A percentile compares a stretch with the other conserved stretches of the same genome.
These are phyloP conservation scores for Chymomyza fuscimana DNA, from an alignment of 2,888 invertebrate species.

Conservation along the genomic window DNA sequence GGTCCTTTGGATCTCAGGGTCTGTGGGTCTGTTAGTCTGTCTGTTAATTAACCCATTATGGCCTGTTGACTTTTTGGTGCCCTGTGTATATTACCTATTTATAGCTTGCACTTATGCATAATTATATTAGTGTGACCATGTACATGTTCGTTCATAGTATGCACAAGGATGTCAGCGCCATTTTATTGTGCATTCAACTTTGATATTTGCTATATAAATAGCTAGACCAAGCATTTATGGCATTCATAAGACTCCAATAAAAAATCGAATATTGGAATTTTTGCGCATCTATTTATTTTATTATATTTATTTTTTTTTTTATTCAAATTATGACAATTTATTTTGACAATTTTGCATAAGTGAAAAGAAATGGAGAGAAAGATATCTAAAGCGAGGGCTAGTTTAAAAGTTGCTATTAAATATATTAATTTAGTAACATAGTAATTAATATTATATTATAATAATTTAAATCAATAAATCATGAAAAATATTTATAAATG, in stretches of 20 bases:
- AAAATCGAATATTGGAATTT: too few species aligned
- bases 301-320: not conserved
- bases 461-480: too few species aligned
- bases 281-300: not conserved
- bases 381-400: too few species aligned
- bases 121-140: slow-evolving; percentile 35
- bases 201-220: slow-evolving; percentile 29
- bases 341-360: too few species aligned
- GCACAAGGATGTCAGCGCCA: not conserved
- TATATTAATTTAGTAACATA: too few species aligned
- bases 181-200: slow-evolving; percentile 43
- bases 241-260: not conserved
- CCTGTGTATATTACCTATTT: slow-evolving; percentile 9
- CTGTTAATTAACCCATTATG: slow-evolving; percentile 59
- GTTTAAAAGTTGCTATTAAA: too few species aligned
- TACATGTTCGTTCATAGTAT: not conserved
- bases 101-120: slow-evolving; percentile 31
- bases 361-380: too few species aligned
- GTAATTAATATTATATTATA: too few species aligned
- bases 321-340: too few species aligned
- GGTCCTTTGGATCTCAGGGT: not conserved
- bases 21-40: not conserved
- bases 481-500: too few species aligned
- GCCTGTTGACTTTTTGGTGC: slow-evolving; percentile 48
- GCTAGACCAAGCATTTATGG: not conserved